Conservation (phyloP, 2,888 invertebrate genomes). For the Entomobrya multifasciata region DNA sequence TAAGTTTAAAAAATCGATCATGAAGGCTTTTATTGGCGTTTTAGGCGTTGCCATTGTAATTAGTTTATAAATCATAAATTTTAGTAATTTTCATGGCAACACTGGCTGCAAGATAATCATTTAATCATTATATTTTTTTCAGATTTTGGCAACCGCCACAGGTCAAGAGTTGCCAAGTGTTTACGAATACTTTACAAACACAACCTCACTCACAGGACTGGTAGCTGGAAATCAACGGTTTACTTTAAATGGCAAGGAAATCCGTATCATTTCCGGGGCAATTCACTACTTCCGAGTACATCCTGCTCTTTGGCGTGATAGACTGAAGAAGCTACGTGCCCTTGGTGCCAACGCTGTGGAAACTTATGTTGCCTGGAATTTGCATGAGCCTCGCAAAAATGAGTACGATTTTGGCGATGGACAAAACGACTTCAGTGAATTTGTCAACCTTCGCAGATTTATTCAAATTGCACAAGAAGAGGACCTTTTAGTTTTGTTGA, state of each 20-base stretch:
- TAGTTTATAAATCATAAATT: too few species aligned
- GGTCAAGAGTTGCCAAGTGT: constrained; percentile 80
- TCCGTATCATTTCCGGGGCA: constrained; percentile 83
- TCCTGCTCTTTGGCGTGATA: constrained; percentile 83
- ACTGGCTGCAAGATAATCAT: too few species aligned
- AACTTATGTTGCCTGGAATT: constrained; percentile 81
- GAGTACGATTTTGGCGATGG: constrained; percentile 81
- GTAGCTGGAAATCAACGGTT: constrained; percentile 81
- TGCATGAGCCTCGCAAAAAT: constrained; percentile 81
- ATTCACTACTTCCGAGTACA: constrained; percentile 84
- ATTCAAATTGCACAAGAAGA: constrained; percentile 82
- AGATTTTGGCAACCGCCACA: too few species aligned
- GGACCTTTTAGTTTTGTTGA: constrained; percentile 83
- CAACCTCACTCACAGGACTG: constrained; percentile 81
- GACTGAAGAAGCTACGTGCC: constrained; percentile 83
- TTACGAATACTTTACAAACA: constrained; percentile 82
- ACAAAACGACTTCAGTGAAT: constrained; percentile 80
- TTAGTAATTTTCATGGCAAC: too few species aligned
- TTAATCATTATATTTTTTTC: too few species aligned
- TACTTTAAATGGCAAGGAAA: constrained; percentile 82
- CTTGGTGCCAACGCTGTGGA: constrained; percentile 83
- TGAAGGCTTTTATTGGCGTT: too few species aligned
- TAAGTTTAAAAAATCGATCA: too few species aligned
- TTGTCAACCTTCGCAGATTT: constrained; percentile 81
- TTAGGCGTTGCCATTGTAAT: too few species aligned